These are phyloP conservation scores for Heliconius nattereri DNA, from an alignment of 1,140 invertebrate genomes.

Conservation along the genomic window DNA sequence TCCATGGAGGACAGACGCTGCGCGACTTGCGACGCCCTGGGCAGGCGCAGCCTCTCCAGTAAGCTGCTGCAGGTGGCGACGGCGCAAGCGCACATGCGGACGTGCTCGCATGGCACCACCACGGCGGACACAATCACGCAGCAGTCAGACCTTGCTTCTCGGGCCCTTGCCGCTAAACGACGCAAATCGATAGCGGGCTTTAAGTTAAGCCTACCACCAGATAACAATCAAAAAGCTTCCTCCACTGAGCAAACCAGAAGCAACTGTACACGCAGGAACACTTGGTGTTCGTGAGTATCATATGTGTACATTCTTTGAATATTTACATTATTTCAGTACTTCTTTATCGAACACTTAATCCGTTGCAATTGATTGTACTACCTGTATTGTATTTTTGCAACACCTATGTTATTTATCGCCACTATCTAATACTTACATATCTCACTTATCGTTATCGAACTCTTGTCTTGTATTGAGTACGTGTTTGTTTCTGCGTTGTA, in stretches of 20 bases:
- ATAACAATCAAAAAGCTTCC: slow-evolving; percentile 53
- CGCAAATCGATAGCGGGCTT: slow-evolving; percentile 74
- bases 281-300: slow-evolving; percentile 80
- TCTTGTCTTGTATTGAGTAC: slow-evolving; percentile 41
- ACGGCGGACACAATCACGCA: slow-evolving; percentile 55
- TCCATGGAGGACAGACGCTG: slow-evolving; percentile 75
- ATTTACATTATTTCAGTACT: slow-evolving; percentile 11
- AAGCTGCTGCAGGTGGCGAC: slow-evolving; percentile 75
- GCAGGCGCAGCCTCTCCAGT: slow-evolving; percentile 68
- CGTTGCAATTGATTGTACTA: slow-evolving; percentile 19
- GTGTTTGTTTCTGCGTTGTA: slow-evolving; percentile 50
- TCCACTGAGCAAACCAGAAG: slow-evolving; percentile 54
- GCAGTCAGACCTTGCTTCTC: slow-evolving; percentile 63
- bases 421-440: slow-evolving; percentile 50
- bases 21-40: slow-evolving; percentile 73
- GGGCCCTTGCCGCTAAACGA: slow-evolving; percentile 73
- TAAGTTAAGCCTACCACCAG: slow-evolving; percentile 64
- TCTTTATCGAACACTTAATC: slow-evolving; percentile 30
- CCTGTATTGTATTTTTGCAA: slow-evolving; percentile 29
- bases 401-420: slow-evolving; percentile 43
- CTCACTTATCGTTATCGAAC: slow-evolving; percentile 46
- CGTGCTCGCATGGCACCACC: slow-evolving; percentile 61
- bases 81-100: slow-evolving; percentile 74
- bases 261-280: slow-evolving; percentile 72
- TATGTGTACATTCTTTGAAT: slow-evolving; percentile 16